Conservation (phyloP, 2,797 vertebrate genomes). For the Chromobotia macracanthus region DNA sequence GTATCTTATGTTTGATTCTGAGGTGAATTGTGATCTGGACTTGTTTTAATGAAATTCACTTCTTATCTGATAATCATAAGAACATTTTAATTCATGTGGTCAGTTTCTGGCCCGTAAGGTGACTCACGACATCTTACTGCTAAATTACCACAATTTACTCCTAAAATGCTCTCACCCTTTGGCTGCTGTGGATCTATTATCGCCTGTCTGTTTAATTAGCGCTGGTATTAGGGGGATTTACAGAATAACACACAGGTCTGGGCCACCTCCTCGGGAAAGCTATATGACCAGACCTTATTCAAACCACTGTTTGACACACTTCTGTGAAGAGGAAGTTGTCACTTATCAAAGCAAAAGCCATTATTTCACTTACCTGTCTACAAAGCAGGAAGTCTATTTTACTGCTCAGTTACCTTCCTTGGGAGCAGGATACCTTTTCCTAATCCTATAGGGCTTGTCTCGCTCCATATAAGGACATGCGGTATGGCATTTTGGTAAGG, state of each 20-base stretch:
- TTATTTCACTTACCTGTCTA: conserved; percentile 53
- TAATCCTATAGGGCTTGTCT: conserved; percentile 8
- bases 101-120: too few species aligned
- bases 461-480: not conserved
- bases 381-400: conserved; percentile 51
- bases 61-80: too few species aligned
- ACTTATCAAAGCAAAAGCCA: conserved; percentile 58
- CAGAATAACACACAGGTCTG: too few species aligned
- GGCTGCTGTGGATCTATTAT: conserved; percentile 48
- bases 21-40: too few species aligned
- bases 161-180: not conserved
- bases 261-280: too few species aligned
- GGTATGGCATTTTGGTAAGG: not conserved
- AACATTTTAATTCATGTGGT: too few species aligned
- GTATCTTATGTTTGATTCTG: too few species aligned
- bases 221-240: too few species aligned
- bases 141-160: conserved; percentile 27
- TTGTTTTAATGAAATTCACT: too few species aligned
- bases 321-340: conserved; percentile 59
- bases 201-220: conserved; percentile 26
- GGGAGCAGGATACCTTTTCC: conserved; percentile 31
- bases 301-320: conserved; percentile 54
- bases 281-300: too few species aligned
- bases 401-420: conserved; percentile 54
- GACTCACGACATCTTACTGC: not conserved